Conservation (phyloP, 2,888 invertebrate species). For the Orthosia cruda region DNA sequence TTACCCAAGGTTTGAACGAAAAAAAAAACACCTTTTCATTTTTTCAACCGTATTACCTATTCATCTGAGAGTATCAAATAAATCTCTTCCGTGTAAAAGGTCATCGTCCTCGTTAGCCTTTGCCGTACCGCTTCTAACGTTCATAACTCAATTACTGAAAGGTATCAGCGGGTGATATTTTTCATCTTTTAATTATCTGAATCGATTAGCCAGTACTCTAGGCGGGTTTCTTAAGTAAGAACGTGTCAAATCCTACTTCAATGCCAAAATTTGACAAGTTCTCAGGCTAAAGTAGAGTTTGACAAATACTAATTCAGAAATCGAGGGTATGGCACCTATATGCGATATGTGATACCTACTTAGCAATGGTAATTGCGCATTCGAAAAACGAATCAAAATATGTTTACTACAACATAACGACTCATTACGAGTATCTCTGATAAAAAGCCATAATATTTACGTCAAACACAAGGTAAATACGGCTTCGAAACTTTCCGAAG, state of each 20-base stretch:
- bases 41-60: not conserved
- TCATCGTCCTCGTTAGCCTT: slow-evolving; percentile 7
- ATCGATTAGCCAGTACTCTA: not conserved
- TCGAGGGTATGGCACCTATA: too few species aligned
- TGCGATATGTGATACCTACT: too few species aligned
- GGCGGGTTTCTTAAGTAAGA: too few species aligned
- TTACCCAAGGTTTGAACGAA: not conserved
- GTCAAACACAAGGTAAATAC: not conserved
- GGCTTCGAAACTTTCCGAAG: slow-evolving; percentile 11
- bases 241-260: too few species aligned
- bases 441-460: not conserved
- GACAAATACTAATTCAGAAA: too few species aligned
- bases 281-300: too few species aligned
- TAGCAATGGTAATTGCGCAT: not conserved
- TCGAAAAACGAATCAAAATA: not conserved
- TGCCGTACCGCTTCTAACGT: not conserved
- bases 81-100: not conserved
- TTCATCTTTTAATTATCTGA: not conserved
- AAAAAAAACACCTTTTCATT: not conserved
- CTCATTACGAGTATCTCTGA: too few species aligned
- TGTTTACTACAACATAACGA: not conserved
- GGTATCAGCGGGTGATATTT: not conserved
- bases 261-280: too few species aligned
- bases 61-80: not conserved
- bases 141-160: slow-evolving; percentile 15